These are phyloP conservation scores for Scaptomyza flava DNA, from an alignment of 2,888 invertebrate genomes.

Conservation along the genomic window DNA sequence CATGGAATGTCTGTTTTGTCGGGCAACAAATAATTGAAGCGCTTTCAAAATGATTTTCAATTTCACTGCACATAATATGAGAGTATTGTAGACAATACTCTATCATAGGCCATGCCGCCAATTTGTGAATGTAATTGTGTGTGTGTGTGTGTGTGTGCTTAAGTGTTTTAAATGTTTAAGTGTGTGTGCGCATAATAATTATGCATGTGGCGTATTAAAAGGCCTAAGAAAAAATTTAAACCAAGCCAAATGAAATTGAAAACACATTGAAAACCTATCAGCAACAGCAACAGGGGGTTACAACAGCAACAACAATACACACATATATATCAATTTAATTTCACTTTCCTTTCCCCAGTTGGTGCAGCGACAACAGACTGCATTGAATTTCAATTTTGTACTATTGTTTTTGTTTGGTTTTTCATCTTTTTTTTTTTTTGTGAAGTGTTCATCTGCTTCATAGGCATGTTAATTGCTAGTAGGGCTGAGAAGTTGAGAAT, in stretches of 20 bases:
- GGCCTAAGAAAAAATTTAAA: slow-evolving; percentile 53
- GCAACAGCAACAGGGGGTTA: slow-evolving; percentile 1
- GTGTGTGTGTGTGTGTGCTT: slow-evolving; percentile 12
- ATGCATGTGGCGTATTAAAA: slow-evolving; percentile 72
- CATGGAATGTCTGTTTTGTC: slow-evolving; percentile 66
- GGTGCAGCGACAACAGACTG: slow-evolving; percentile 55
- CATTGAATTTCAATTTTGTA: slow-evolving; percentile 69
- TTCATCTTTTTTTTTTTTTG: slow-evolving; percentile 30
- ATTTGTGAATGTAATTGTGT: slow-evolving; percentile 11
- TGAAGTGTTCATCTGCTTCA: slow-evolving; percentile 56
- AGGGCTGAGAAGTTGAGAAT: slow-evolving; percentile 45
- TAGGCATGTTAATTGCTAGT: slow-evolving; percentile 63
- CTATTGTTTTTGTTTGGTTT: slow-evolving; percentile 46
- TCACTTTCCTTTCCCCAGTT: slow-evolving; percentile 74
- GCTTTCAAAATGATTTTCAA: slow-evolving; percentile 76
- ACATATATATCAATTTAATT: slow-evolving; percentile 45
- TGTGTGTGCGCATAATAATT: slow-evolving; percentile 64
- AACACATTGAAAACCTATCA: slow-evolving; percentile 60
- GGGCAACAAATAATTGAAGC: slow-evolving; percentile 71
- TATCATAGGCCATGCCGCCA: slow-evolving; percentile 58
- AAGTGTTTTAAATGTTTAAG: slow-evolving; percentile 10
- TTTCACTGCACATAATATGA: slow-evolving; percentile 61
- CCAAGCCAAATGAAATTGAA: slow-evolving; percentile 67
- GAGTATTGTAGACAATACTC: slow-evolving; percentile 8
- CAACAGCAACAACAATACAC: not conserved